Conservation (phyloP, 1,140 invertebrate genomes). For the Drosophila chauvacae region DNA sequence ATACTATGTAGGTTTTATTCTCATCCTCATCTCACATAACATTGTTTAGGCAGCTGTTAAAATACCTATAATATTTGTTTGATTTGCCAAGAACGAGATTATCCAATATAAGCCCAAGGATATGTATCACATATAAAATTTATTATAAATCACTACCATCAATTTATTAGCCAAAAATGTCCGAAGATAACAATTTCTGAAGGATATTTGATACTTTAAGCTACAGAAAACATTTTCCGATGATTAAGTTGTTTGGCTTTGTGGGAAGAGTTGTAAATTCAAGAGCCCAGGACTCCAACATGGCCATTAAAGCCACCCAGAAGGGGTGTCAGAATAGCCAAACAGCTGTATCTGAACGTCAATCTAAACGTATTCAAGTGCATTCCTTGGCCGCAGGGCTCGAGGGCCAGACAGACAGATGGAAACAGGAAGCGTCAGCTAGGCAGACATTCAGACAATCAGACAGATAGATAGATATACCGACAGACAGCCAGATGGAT, state of each 20-base stretch:
- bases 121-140: neutral
- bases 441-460: constrained; percentile 21
- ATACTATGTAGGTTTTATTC: no score
- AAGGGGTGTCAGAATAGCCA: constrained; percentile 31
- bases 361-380: constrained; percentile 81
- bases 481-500: constrained; percentile 13
- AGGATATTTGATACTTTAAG: neutral
- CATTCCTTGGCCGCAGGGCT: constrained; percentile 47
- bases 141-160: neutral
- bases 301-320: constrained; percentile 13
- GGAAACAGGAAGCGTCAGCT: constrained; percentile 23
- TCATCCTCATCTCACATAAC: no score
- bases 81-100: neutral
- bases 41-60: neutral
- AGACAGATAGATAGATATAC: constrained; percentile 20
- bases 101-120: neutral
- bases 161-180: neutral
- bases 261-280: constrained; percentile 4
- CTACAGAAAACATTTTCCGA: neutral
- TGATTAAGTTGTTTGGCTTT: constrained; percentile 18
- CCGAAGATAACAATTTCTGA: neutral
- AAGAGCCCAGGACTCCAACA: neutral
- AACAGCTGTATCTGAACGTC: constrained; percentile 76
- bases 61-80: neutral
- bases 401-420: constrained; percentile 34